These are phyloP conservation scores for Sthenelais limicola DNA, from an alignment of 2,888 invertebrate species.

Conservation along the genomic window DNA sequence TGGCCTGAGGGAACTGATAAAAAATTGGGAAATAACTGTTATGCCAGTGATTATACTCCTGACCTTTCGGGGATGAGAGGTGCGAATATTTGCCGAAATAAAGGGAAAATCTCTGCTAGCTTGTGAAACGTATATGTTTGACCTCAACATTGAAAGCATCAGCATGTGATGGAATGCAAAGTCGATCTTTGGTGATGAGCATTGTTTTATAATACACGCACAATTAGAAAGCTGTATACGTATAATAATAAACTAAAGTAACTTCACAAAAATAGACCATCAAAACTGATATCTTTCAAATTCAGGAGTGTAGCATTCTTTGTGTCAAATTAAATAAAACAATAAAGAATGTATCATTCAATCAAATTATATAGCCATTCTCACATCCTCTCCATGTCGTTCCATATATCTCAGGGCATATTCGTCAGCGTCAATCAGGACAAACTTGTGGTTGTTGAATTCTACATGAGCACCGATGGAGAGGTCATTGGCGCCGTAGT, in stretches of 20 bases:
- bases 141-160: too few species aligned
- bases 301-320: not conserved
- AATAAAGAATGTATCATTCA: not conserved
- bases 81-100: not conserved
- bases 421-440: constrained; percentile 72
- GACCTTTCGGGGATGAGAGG: not conserved
- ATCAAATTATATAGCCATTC: constrained; percentile 30
- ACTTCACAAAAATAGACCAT: too few species aligned
- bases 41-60: too few species aligned
- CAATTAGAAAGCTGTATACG: too few species aligned
- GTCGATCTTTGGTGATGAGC: too few species aligned
- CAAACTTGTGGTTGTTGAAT: constrained; percentile 70
- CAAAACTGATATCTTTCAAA: too few species aligned
- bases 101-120: not conserved
- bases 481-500: constrained; percentile 68
- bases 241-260: too few species aligned
- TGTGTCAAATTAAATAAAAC: not conserved
- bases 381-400: constrained; percentile 81
- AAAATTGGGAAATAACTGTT: not conserved
- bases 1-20: constrained; percentile 62
- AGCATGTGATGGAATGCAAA: too few species aligned
- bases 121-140: not conserved
- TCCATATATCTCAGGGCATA: constrained; percentile 81
- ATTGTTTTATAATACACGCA: too few species aligned
- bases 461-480: constrained; percentile 68